Conservation (phyloP, 2,888 invertebrate species). For the Elysia crispata region DNA sequence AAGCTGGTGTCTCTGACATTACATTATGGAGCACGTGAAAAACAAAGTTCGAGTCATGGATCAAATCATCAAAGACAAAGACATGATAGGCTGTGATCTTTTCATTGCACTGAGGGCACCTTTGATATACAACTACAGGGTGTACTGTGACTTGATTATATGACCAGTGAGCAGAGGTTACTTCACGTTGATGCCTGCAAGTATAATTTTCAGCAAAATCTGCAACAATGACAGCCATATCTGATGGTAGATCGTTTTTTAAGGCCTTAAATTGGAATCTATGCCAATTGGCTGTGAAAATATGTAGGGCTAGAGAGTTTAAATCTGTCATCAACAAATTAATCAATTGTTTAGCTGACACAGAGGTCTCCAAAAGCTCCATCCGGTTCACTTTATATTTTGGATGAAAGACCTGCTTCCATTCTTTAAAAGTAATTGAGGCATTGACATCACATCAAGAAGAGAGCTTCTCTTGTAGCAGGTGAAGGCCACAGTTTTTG, state of each 20-base stretch:
- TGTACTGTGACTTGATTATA: not conserved
- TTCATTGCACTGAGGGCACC: not conserved
- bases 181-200: constrained; percentile 3
- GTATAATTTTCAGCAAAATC: constrained; percentile 12
- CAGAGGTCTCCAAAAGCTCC: not conserved
- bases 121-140: not conserved
- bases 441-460: not conserved
- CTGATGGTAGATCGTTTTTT: not conserved
- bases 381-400: not conserved
- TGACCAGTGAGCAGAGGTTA: not conserved
- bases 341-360: not conserved
- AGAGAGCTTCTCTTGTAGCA: not conserved
- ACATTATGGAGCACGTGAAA: not conserved
- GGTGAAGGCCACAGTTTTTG: not conserved
- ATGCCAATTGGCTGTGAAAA: constrained; percentile 7
- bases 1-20: not conserved
- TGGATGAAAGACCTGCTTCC: not conserved
- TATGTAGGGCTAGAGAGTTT: not conserved
- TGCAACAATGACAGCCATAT: not conserved
- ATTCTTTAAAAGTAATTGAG: not conserved
- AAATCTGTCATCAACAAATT: not conserved
- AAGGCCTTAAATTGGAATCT: not conserved
- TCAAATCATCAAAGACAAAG: not conserved
- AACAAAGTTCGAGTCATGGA: constrained; percentile 13
- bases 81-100: not conserved